These are phyloP conservation scores for Cynodonichthys magdalenae DNA, from an alignment of 2,797 vertebrate genomes.

Conservation along the genomic window DNA sequence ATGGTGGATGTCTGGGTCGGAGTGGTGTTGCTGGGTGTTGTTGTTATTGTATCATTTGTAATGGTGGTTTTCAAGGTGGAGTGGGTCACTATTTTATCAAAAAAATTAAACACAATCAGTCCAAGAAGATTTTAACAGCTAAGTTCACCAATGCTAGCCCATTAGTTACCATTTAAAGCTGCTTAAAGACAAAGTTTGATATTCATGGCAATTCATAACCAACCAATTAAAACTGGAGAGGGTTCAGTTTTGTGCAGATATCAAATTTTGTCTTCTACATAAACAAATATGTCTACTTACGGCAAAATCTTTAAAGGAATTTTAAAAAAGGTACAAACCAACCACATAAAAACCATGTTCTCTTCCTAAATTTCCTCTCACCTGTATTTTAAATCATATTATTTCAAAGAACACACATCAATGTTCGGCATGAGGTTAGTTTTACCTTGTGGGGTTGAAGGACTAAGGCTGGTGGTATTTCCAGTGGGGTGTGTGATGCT, in stretches of 20 bases:
- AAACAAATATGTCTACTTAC: background rate
- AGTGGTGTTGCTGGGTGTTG: background rate
- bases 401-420: conserved; percentile 31
- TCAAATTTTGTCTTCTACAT: background rate
- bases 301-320: background rate
- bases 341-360: background rate
- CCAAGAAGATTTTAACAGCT: background rate
- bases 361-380: conserved; percentile 1
- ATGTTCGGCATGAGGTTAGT: conserved; percentile 19
- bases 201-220: background rate
- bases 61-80: background rate
- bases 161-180: background rate
- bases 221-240: background rate
- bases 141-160: background rate
- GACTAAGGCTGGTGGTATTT: conserved; percentile 44
- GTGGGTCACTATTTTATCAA: background rate
- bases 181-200: background rate
- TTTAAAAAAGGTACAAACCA: background rate
- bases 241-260: background rate
- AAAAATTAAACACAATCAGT: conserved; percentile 17
- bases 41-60: background rate
- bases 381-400: background rate
- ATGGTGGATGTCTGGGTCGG: background rate
- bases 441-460: conserved; percentile 67
- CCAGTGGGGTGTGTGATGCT: conserved; percentile 43